Evolutionary conservation across 2,797 vertebrate genomes (phyloP).

Genomic region (Trachurus trachurus): DNA sequence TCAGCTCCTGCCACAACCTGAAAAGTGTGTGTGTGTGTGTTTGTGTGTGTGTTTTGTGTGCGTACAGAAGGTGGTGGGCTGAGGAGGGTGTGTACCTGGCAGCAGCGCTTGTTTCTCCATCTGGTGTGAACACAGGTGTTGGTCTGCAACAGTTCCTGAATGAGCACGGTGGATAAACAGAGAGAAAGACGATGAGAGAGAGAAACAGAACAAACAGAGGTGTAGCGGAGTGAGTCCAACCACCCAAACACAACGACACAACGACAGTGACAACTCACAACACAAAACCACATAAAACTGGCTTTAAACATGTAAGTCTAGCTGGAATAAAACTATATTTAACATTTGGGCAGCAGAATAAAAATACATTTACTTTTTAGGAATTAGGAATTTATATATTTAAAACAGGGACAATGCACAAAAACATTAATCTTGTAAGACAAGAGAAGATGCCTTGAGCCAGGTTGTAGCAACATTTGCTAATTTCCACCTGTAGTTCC

Average conservation of each 20-base stretch:
- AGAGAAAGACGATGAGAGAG: slow-evolving; percentile 17
- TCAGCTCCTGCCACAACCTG: slow-evolving; percentile 12
- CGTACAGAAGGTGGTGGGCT: slow-evolving; percentile 29
- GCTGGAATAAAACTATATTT: background rate
- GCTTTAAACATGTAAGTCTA: background rate
- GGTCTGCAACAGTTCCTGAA: slow-evolving; percentile 94
- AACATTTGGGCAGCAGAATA: background rate
- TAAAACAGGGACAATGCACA: too few relatives aligned
- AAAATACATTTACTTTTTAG: background rate
- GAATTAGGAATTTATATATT: too few relatives aligned
- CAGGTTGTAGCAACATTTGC: too few relatives aligned
- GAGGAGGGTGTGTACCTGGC: slow-evolving; percentile 89
- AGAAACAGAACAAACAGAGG: slow-evolving; percentile 17
- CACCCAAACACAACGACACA: background rate
- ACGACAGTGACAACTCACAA: too few relatives aligned
- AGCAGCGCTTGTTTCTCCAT: slow-evolving; percentile 94
- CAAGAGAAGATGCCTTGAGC: too few relatives aligned
- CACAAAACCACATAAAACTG: background rate
- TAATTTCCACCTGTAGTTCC: too few relatives aligned
- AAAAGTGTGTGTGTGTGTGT: slow-evolving; percentile 10
- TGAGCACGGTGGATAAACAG: slow-evolving; percentile 59
- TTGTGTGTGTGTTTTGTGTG: slow-evolving; percentile 26
- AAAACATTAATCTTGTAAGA: too few relatives aligned
- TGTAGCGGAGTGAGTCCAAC: background rate
- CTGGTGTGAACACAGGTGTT: slow-evolving; percentile 91